Evolutionary conservation across 2,797 vertebrate species (phyloP).

Genomic region (Holocentrus rufus): DNA sequence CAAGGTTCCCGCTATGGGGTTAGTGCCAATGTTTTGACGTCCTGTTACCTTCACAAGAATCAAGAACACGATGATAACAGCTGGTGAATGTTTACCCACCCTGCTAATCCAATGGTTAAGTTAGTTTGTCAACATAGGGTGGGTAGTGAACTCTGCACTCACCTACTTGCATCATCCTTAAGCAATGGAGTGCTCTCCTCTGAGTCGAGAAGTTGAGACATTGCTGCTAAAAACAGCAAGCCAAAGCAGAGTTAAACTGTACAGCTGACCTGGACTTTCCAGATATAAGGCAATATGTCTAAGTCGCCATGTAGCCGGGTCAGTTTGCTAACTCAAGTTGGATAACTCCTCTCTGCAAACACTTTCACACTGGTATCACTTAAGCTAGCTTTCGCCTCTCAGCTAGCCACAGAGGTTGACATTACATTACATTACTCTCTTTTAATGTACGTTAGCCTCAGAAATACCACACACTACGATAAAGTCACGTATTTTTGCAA

Average conservation of each 20-base stretch:
- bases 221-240: conserved; percentile 38
- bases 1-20: neutral
- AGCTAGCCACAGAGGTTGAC: neutral
- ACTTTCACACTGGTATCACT: neutral
- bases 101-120: neutral
- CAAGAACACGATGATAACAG: neutral
- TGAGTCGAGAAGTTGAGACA: conserved; percentile 72
- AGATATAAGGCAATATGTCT: neutral
- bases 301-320: conserved; percentile 52
- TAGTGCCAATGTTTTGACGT: neutral
- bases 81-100: neutral
- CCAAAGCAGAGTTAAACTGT: neutral
- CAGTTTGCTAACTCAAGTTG: conserved; percentile 25
- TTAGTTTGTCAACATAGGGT: neutral
- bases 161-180: conserved; percentile 76
- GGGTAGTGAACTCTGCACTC: conserved; percentile 43
- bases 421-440: neutral
- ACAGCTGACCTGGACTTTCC: neutral
- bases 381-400: neutral
- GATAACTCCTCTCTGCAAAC: conserved; percentile 12
- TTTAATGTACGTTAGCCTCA: too few species aligned
- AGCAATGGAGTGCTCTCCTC: conserved; percentile 77
- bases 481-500: neutral
- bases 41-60: neutral
- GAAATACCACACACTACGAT: neutral